Conservation (phyloP, 2,113 vertebrate species). For the Benitochromis conjunctus region DNA sequence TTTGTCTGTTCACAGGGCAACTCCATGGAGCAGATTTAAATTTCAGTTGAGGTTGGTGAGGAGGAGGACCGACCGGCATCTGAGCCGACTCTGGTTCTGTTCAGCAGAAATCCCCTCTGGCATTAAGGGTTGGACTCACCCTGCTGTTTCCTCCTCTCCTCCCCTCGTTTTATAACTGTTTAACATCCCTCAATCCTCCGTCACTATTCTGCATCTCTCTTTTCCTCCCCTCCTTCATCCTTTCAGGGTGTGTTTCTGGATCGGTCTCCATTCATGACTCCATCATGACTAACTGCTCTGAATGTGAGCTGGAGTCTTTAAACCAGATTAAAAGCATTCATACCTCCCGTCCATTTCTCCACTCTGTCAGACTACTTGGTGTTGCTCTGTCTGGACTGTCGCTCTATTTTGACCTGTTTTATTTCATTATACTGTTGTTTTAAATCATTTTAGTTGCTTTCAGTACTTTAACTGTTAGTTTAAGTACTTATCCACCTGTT, state of each 20-base stretch:
- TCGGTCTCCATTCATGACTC: neutral
- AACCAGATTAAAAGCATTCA: neutral
- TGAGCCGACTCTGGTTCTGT: neutral
- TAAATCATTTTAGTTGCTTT: neutral
- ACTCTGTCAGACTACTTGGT: neutral
- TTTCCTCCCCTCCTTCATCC: neutral
- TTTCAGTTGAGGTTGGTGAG: neutral
- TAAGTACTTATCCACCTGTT: neutral
- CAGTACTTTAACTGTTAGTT: neutral
- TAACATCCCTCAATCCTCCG: neutral
- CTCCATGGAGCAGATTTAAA: neutral
- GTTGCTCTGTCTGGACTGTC: neutral
- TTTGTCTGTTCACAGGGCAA: neutral
- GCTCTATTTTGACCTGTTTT: neutral
- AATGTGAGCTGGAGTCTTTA: neutral
- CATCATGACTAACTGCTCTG: conserved; percentile 17
- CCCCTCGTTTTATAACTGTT: neutral
- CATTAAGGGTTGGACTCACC: neutral
- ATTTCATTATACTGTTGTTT: neutral
- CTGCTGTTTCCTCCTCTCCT: neutral
- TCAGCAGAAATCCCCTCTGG: conserved; percentile 15
- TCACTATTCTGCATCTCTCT: neutral
- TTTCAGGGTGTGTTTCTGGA: conserved; percentile 23
- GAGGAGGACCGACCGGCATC: neutral
- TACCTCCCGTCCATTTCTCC: neutral